Evolutionary conservation across 2,888 invertebrate species (phyloP), one percentile per base, ranked within the genome.

Genomic region (Acanthosepion lycidas): DNA sequence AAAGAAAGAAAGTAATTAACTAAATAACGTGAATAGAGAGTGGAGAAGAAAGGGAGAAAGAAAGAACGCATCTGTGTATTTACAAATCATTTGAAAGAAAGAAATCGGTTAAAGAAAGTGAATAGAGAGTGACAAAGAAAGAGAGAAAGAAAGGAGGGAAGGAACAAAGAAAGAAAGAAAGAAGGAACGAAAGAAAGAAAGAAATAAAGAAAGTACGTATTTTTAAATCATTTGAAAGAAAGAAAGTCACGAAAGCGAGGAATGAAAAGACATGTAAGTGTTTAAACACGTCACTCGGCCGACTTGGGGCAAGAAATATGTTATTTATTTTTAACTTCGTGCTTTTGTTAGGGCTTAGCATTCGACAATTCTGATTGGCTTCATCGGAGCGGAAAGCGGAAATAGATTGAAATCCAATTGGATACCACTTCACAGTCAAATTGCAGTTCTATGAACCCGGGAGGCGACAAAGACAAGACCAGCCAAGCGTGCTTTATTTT

Each of bases 321-420:
- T 42, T 42, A 42, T 42, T 42, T 42, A 42, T 42, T 42, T 55
- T 55, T 55, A 55, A 55, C 15, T 55, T 18, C 9, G n/a, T 28
- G 78, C n/a, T 78, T 78, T 78, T 78, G n/a, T 78, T 78, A n/a
- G 28, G 28, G 64, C 5, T 64, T 5, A 78, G n/a, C 28, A 78
- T 78, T 78, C n/a, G 78, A n/a, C n/a, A 9, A n/a, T n/a, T 78
- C 78, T 78, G 78, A 78, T 78, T 78, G 78, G 78, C 78, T 78
- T n/a, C 78, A 78, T 78, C 78, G n/a, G n/a, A 78, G 78, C 78
- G 28, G 78, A 78, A 78, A 78, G n/a, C 78, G 78, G 78, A 78
- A n/a, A 78, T 78, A 78, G 78, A 78, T 78, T 78, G n/a, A 78
- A 78, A 78, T 78, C 78, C 78, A 78, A 78, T 78, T 55, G 78